Evolutionary conservation across 2,888 invertebrate species (phyloP), one percentile per base, ranked within the genome.

Genomic region (Catocala nupta): DNA sequence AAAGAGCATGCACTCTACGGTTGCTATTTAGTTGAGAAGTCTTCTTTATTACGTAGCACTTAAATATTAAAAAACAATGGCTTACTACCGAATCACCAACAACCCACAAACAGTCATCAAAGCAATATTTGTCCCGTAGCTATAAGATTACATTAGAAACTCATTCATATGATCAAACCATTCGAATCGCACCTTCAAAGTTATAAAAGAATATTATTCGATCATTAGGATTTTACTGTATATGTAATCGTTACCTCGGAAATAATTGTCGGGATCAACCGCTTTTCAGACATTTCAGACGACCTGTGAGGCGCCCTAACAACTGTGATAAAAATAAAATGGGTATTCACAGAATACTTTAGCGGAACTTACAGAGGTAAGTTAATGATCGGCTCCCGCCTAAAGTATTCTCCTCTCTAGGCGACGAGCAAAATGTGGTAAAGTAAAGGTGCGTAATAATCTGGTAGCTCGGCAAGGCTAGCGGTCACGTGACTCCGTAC

Each of bases 301-400:
- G 16, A 25, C 7, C 39, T 48, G 39, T 42, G 47, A 59, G 25
- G 44, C 39, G 59, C n/a, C 25, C 52, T 60, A 65, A 72, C 62
- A 58, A 56, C 49, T 42, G 49, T 48, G 55, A 75, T 75, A 71
- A 71, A 73, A 73, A 75, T 65, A 63, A 59, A 64, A 74, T 71
- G 61, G 61, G 63, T 59, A 74, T 68, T 59, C 45, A 13, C 47
- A 49, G 53, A 63, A 66, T 63, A 55, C 55, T 59, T 64, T 34
- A 59, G 62, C 68, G 75, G 62, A 55, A 51, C 55, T 56, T 33
- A 16, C 48, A 39, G 36, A 39, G 36, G 48, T 13, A 33, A 55
- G 55, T 51, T 55, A 55, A 74, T 68, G 68, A 74, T 64, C 59
- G 48, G 56, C 71, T 33, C 57, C 62, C 75, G 68, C 62, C 71